These are phyloP conservation scores for Agapornis roseicollis DNA, from an alignment of 2,113 vertebrate species.

Conservation along the genomic window DNA sequence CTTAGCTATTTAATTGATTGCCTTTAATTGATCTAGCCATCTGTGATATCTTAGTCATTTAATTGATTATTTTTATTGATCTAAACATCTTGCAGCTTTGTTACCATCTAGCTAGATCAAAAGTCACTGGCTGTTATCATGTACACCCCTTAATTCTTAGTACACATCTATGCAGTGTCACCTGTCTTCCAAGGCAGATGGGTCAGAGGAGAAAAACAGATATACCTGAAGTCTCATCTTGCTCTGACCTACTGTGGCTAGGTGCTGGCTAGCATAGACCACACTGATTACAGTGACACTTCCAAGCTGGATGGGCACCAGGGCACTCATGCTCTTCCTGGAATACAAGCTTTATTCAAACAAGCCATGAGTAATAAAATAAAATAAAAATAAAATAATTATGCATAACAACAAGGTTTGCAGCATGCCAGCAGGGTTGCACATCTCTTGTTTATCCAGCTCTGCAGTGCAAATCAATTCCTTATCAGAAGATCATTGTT, in stretches of 20 bases:
- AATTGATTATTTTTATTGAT: conserved; percentile 26
- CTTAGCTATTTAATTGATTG: conserved; percentile 52
- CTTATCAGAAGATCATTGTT: neutral
- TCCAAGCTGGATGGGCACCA: neutral
- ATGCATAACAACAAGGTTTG: neutral
- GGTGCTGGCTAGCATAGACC: neutral
- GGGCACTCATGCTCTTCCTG: neutral
- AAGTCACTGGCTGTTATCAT: neutral
- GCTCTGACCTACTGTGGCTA: neutral
- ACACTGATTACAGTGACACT: neutral
- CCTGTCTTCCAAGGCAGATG: neutral
- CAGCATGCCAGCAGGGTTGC: neutral
- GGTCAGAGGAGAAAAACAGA: neutral
- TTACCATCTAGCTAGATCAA: neutral
- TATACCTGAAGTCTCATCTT: neutral
- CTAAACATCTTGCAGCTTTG: neutral
- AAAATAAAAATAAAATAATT: neutral
- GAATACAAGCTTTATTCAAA: neutral
- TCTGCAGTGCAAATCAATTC: neutral
- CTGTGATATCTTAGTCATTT: conserved; percentile 39
- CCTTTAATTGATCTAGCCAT: conserved; percentile 45
- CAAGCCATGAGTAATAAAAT: neutral
- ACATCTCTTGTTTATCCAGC: neutral
- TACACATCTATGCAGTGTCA: neutral
- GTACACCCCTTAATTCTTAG: neutral